Conservation (phyloP, 2,797 vertebrate genomes). For the Sternotherus odoratus region DNA sequence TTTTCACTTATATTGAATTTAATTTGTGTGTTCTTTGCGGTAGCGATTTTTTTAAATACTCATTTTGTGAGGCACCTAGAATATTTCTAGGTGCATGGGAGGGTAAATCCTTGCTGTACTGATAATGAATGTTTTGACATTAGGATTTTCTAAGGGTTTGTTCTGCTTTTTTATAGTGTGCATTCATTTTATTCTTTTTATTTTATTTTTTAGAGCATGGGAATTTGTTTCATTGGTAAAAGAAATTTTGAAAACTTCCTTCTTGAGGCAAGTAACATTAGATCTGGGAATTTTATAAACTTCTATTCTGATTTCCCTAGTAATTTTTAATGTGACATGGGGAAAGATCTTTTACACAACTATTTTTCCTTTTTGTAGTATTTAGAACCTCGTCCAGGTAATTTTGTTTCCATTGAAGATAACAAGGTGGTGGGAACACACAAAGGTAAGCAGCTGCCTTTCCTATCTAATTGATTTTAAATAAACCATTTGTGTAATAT, state of each 20-base stretch:
- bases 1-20: background rate
- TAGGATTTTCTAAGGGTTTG: background rate
- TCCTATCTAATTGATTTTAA: background rate
- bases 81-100: accelerated
- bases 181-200: background rate
- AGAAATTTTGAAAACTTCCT: slow-evolving; percentile 95
- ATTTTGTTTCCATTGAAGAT: slow-evolving; percentile 93
- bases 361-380: slow-evolving; percentile 81
- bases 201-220: slow-evolving; percentile 91
- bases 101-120: background rate
- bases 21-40: background rate
- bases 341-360: background rate
- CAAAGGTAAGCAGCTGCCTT: slow-evolving; percentile 83
- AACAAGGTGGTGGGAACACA: slow-evolving; percentile 89
- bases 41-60: background rate
- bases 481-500: background rate
- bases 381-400: slow-evolving; percentile 91
- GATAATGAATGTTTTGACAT: background rate
- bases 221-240: slow-evolving; percentile 96
- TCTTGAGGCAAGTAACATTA: slow-evolving; percentile 86
- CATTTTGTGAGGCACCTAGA: background rate
- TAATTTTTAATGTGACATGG: background rate
- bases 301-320: background rate
- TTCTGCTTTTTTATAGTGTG: background rate
- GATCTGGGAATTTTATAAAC: background rate